Evolutionary conservation across 1,140 invertebrate genomes (phyloP).

Genomic region (Micrasema longulum): DNA sequence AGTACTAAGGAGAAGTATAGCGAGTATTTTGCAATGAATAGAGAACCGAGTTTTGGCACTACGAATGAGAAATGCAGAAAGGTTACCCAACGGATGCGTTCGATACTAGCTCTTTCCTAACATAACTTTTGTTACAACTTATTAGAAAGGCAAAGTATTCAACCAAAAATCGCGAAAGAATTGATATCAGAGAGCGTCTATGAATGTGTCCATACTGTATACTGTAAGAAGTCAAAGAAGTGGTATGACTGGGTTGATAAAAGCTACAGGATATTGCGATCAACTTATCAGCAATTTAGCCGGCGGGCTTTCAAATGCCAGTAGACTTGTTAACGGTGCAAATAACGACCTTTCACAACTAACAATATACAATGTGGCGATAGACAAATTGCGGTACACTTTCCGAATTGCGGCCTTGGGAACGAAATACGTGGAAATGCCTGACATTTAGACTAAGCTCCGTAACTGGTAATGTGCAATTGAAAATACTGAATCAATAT

Average conservation of each 20-base stretch:
- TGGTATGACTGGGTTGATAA: not conserved
- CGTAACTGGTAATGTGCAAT: not conserved
- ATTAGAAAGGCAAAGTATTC: too few species aligned
- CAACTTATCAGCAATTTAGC: not conserved
- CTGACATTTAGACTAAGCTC: not conserved
- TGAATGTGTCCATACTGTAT: not conserved
- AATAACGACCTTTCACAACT: slow-evolving; percentile 31
- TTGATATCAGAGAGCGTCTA: not conserved
- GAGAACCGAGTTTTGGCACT: slow-evolving; percentile 20
- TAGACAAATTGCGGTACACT: slow-evolving; percentile 23
- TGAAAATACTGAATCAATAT: not conserved
- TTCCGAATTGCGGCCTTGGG: slow-evolving; percentile 29
- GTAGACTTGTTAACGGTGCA: slow-evolving; percentile 5
- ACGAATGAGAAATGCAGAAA: slow-evolving; percentile 17
- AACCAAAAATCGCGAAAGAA: too few species aligned
- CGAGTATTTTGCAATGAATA: not conserved
- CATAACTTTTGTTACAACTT: not conserved
- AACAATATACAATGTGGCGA: not conserved
- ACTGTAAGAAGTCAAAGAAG: not conserved
- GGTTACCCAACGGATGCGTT: slow-evolving; percentile 23
- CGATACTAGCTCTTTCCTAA: slow-evolving; percentile 8
- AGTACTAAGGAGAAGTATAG: not conserved
- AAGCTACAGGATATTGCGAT: slow-evolving; percentile 9
- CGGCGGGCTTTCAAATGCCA: slow-evolving; percentile 4
- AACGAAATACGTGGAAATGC: slow-evolving; percentile 3